Conservation (phyloP, 2,888 invertebrate genomes). For the Sclerodermus sp. region DNA sequence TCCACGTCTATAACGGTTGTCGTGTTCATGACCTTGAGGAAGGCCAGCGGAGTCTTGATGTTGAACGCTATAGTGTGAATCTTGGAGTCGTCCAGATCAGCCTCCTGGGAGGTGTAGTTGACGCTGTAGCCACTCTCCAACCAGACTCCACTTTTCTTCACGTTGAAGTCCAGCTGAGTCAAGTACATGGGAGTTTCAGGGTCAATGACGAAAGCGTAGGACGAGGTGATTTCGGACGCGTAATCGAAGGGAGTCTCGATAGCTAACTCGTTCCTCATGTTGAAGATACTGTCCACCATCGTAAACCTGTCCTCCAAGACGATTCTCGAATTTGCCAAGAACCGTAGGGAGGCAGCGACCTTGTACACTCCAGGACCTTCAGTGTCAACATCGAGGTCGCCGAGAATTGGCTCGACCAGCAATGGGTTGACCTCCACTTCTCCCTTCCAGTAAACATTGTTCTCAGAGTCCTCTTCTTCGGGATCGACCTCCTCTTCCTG, state of each 20-base stretch:
- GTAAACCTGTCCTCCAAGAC: conserved; percentile 63
- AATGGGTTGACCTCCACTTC: conserved; percentile 55
- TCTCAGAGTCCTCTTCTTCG: conserved; percentile 56
- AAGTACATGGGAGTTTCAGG: conserved; percentile 56
- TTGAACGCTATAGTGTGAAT: conserved; percentile 59
- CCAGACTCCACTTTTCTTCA: conserved; percentile 55
- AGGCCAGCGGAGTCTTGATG: conserved; percentile 62
- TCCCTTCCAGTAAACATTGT: conserved; percentile 61
- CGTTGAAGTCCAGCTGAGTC: conserved; percentile 58
- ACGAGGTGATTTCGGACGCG: conserved; percentile 60
- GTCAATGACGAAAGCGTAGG: conserved; percentile 59
- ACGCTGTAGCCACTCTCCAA: conserved; percentile 60
- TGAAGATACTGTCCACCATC: conserved; percentile 57
- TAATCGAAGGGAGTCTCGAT: conserved; percentile 62
- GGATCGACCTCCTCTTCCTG: conserved; percentile 51
- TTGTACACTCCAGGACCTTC: conserved; percentile 29
- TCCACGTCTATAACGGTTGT: conserved; percentile 58
- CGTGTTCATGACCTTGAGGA: conserved; percentile 59
- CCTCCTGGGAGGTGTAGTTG: conserved; percentile 60
- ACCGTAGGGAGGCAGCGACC: conserved; percentile 29
- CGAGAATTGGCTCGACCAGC: conserved; percentile 38
- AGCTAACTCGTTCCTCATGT: conserved; percentile 63
- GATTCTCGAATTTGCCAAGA: conserved; percentile 53
- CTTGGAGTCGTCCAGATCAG: conserved; percentile 49
- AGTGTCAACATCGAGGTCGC: conserved; percentile 48